A percentile compares a stretch with the other conserved stretches of the same genome.
Evolutionary conservation across 2,888 invertebrate genomes (phyloP).

Genomic region (Beris morrisii): DNA sequence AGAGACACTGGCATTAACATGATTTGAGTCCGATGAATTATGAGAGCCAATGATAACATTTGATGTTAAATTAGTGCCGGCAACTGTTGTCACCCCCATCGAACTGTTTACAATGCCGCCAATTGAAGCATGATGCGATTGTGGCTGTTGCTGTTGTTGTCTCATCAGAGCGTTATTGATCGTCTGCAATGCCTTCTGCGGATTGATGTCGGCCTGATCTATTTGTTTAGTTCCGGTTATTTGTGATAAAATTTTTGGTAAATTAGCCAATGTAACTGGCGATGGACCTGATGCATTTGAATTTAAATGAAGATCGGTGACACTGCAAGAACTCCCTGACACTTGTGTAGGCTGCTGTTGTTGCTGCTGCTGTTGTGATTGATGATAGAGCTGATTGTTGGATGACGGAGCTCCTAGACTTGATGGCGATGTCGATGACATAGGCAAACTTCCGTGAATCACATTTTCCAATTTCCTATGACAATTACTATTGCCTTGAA

Average conservation of each 20-base stretch:
- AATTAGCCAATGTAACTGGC: slow-evolving; percentile 57
- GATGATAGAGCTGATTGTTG: slow-evolving; percentile 32
- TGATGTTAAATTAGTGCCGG: slow-evolving; percentile 33
- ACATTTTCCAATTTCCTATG: slow-evolving; percentile 37
- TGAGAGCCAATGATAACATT: slow-evolving; percentile 20
- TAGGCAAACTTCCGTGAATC: slow-evolving; percentile 37
- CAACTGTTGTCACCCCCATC: slow-evolving; percentile 28
- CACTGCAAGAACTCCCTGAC: slow-evolving; percentile 36
- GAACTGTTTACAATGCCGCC: slow-evolving; percentile 15
- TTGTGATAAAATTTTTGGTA: slow-evolving; percentile 60
- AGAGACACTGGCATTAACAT: slow-evolving; percentile 47
- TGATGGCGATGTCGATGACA: slow-evolving; percentile 38
- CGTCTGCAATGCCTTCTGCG: slow-evolving; percentile 61
- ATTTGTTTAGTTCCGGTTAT: slow-evolving; percentile 52
- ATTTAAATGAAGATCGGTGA: slow-evolving; percentile 52
- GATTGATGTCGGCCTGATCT: slow-evolving; percentile 59
- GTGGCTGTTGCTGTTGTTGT: slow-evolving; percentile 37
- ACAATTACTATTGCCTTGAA: slow-evolving; percentile 35
- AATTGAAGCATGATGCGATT: slow-evolving; percentile 15
- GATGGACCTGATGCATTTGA: slow-evolving; percentile 56
- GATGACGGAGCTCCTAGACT: slow-evolving; percentile 14
- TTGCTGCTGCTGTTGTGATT: slow-evolving; percentile 43
- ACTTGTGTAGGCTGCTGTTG: slow-evolving; percentile 42
- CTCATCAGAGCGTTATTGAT: slow-evolving; percentile 57
- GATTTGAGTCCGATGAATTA: slow-evolving; percentile 44